Evolutionary conservation across 2,888 invertebrate genomes (phyloP), one percentile per base, ranked within the genome.

Genomic region (Lasioglossum zephyrum): DNA sequence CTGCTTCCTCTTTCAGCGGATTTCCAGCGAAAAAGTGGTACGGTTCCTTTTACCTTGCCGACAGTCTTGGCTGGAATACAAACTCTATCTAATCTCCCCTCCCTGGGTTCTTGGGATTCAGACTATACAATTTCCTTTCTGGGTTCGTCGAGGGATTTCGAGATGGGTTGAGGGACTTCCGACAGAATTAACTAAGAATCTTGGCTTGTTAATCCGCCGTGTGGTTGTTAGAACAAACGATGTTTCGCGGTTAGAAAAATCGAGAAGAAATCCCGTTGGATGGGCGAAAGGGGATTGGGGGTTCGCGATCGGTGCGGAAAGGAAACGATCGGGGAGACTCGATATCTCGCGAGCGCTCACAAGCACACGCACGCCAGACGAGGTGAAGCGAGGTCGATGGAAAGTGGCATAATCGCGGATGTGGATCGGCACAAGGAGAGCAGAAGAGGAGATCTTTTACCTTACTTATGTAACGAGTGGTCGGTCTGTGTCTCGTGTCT

Each of bases 361-460:
- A 75, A 81, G 86, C 18, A 60, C 63, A 53, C 76, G 77, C 80
- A 57, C 79, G 74, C 81, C 84, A 81, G 78, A 63, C 83, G 88
- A 85, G 90, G 91, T 87, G 89, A 88, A 88, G 91, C 87, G 92
- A 93, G 93, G 94, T 92, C 93, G 93, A 93, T 93, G 93, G 93
- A 94, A 93, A 94, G 94, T 94, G 93, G 93, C 93, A 93, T 94
- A 93, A 94, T 94, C 93, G 92, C 92, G 93, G 92, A 94, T 93
- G 93, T 93, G 92, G 92, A 93, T 93, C 93, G 92, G 89, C 91
- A 92, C 91, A 93, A 92, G 91, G 91, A 91, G 93, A 92, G 92
- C 93, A 93, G 92, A 92, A 85, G 90, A 89, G 91, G 90, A 92
- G 93, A 93, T 93, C 92, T 93, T 93, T 92, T 93, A 92, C 92